Evolutionary conservation across 2,888 invertebrate genomes (phyloP).

Genomic region (Hemistola chrysoprasaria): DNA sequence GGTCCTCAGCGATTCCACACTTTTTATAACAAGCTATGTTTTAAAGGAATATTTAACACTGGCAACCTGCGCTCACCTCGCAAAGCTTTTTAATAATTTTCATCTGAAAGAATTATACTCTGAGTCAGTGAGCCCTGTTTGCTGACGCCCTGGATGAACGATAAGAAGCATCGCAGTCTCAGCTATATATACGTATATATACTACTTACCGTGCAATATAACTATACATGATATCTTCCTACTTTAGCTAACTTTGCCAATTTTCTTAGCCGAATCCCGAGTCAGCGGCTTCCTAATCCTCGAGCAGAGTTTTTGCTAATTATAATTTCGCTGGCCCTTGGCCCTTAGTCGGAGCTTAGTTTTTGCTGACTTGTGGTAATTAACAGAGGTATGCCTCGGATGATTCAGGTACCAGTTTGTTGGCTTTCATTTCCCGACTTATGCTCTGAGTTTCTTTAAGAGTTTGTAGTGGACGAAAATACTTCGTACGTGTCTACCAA

Average conservation of each 20-base stretch:
- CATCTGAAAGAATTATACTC: too few species aligned
- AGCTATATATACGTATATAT: too few species aligned
- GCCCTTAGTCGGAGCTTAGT: conserved; percentile 25
- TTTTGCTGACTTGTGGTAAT: conserved; percentile 33
- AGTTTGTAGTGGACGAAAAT: too few species aligned
- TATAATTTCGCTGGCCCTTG: conserved; percentile 30
- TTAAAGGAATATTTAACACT: conserved; percentile 51
- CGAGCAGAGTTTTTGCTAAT: conserved; percentile 32
- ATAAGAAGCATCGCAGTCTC: too few species aligned
- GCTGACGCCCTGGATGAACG: conserved; percentile 1
- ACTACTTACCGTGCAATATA: too few species aligned
- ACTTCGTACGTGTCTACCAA: too few species aligned
- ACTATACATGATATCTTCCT: too few species aligned
- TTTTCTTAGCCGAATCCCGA: conserved; percentile 32
- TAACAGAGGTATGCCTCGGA: conserved; percentile 25
- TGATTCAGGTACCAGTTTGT: conserved; percentile 13
- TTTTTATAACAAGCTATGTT: conserved; percentile 63
- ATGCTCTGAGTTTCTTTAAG: too few species aligned
- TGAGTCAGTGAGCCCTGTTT: conserved; percentile 43
- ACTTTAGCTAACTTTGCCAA: conserved; percentile 22
- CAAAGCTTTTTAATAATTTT: not conserved
- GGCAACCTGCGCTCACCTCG: not conserved
- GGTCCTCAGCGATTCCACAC: conserved; percentile 66
- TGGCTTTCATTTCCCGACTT: conserved; percentile 1
- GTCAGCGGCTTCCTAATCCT: conserved; percentile 31